Percentiles rank a stretch among this genome's conserved stretches.
phyloP scores from a whole-genome alignment of 2,113 vertebrate species.

The Plestiodon gilberti region DNA sequence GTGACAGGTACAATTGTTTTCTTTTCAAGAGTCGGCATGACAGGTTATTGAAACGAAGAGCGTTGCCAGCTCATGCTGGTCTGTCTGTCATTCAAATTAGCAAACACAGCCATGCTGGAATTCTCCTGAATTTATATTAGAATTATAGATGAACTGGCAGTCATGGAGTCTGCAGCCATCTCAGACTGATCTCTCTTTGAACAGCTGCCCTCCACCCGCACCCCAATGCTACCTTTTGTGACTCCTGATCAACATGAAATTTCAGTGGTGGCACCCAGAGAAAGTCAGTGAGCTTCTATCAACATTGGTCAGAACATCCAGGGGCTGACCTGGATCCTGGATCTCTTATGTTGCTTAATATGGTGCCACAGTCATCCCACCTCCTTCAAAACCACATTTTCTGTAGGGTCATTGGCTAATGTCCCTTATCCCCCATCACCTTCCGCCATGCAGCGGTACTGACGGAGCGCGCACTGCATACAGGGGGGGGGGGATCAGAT shows the following conservation, averaged over 20 bases:
- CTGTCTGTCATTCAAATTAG: slow-evolving; percentile 56
- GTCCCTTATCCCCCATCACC: too few relatives aligned
- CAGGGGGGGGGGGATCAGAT: too few relatives aligned
- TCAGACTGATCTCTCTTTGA: not conserved
- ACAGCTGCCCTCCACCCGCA: not conserved
- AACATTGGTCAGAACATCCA: not conserved
- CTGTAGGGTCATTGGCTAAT: too few relatives aligned
- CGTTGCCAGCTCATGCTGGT: slow-evolving; percentile 20
- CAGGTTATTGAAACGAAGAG: slow-evolving; percentile 40
- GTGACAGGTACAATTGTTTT: slow-evolving; percentile 61
- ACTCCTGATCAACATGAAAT: not conserved
- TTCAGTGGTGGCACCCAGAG: not conserved
- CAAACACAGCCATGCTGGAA: slow-evolving; percentile 18
- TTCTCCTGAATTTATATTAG: not conserved
- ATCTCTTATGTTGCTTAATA: too few relatives aligned
- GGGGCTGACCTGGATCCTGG: too few relatives aligned
- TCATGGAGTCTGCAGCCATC: not conserved
- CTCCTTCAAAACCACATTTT: too few relatives aligned
- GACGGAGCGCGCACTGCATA: too few relatives aligned
- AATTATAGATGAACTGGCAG: not conserved
- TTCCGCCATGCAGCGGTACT: too few relatives aligned
- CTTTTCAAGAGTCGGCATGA: slow-evolving; percentile 26
- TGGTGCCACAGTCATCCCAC: too few relatives aligned
- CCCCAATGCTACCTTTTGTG: too few relatives aligned
- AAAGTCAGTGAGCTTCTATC: not conserved